phyloP scores from a whole-genome alignment of 2,888 invertebrate genomes.

The Cheilosia impressa region DNA sequence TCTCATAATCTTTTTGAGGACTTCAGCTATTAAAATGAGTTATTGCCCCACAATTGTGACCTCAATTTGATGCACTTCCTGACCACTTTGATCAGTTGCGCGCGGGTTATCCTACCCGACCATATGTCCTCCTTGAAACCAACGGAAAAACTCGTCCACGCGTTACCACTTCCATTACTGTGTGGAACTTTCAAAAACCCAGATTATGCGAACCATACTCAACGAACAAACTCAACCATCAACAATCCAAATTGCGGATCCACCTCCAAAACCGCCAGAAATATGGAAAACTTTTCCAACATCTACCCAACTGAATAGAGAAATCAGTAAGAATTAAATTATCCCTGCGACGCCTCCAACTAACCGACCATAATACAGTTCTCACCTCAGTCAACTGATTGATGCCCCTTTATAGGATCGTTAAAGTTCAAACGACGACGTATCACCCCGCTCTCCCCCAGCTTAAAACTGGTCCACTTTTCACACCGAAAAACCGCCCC shows the following conservation, averaged over 20 bases:
- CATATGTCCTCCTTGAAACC: no score
- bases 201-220: no score
- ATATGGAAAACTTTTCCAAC: neutral
- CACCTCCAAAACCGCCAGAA: neutral
- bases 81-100: no score
- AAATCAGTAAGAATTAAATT: constrained; percentile 16
- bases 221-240: no score
- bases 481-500: constrained; percentile 18
- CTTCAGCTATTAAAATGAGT: no score
- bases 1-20: no score
- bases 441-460: constrained; percentile 18
- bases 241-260: neutral
- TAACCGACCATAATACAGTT: constrained; percentile 22
- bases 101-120: no score
- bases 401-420: constrained; percentile 36
- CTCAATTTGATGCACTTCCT: no score
- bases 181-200: no score
- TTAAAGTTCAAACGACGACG: constrained; percentile 58
- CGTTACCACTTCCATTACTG: no score
- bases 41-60: no score
- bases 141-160: no score
- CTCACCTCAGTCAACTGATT: constrained; percentile 51
- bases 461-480: constrained; percentile 54
- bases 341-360: neutral
- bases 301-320: neutral